Percentiles rank a stretch among this genome's conserved stretches.
Evolutionary conservation across 2,797 vertebrate genomes (phyloP).

Genomic region (Podarcis lilfordi): DNA sequence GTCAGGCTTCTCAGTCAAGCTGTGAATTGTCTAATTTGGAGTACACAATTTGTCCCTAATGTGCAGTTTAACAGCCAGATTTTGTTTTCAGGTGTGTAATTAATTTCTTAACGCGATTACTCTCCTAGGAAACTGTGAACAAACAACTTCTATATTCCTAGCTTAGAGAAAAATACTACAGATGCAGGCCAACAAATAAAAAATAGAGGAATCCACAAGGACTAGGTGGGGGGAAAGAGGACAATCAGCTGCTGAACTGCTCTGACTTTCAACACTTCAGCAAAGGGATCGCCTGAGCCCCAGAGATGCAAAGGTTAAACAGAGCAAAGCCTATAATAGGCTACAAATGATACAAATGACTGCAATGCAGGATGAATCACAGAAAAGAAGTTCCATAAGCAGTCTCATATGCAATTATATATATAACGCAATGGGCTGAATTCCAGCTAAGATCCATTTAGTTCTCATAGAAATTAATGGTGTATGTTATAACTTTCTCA

Average conservation of each 20-base stretch:
- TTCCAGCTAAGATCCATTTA: no score
- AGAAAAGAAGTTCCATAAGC: no score
- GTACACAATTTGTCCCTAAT: slow-evolving; percentile 73
- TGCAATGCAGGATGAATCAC: neutral
- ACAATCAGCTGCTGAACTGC: neutral
- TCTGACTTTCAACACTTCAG: neutral
- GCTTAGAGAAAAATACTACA: slow-evolving; percentile 27
- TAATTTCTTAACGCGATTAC: slow-evolving; percentile 72
- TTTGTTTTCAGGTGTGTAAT: slow-evolving; percentile 78
- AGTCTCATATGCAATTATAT: no score
- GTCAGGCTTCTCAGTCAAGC: slow-evolving; percentile 65
- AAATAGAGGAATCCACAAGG: rapidly evolving
- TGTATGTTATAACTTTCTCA: no score
- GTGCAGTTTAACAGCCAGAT: slow-evolving; percentile 71
- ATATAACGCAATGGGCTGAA: no score
- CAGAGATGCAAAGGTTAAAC: neutral
- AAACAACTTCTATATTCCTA: slow-evolving; percentile 58
- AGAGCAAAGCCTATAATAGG: neutral
- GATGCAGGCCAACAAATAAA: slow-evolving; percentile 21
- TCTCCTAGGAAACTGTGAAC: slow-evolving; percentile 74
- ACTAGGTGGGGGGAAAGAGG: neutral
- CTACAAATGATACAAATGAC: neutral
- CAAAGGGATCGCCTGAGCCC: neutral
- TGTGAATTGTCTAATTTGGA: slow-evolving; percentile 71
- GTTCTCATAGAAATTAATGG: no score